Evolutionary conservation across 2,797 vertebrate species (phyloP).

Genomic region (Ceyx erithaca): DNA sequence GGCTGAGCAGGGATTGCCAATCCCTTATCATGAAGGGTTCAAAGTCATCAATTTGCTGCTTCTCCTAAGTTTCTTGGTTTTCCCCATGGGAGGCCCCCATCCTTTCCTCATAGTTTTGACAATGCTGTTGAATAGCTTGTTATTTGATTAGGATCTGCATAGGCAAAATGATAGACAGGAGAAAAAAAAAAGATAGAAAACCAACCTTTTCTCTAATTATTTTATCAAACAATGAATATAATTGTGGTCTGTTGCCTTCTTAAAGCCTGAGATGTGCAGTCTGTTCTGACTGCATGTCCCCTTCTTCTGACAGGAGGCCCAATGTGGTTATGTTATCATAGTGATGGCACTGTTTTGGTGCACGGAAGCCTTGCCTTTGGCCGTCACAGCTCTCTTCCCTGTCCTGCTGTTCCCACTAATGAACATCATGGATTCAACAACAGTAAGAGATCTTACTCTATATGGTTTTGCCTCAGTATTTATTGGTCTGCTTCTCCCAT

Average conservation of each 20-base stretch:
- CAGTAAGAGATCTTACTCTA: slow-evolving; percentile 55
- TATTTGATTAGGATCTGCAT: background rate
- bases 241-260: background rate
- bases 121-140: background rate
- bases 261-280: background rate
- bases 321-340: slow-evolving; percentile 88
- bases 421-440: slow-evolving; percentile 86
- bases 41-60: background rate
- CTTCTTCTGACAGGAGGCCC: slow-evolving; percentile 81
- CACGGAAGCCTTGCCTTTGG: slow-evolving; percentile 91
- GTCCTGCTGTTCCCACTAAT: slow-evolving; percentile 92
- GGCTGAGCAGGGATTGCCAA: background rate
- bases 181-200: background rate
- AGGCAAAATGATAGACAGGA: background rate
- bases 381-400: slow-evolving; percentile 89
- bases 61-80: background rate
- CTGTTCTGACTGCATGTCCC: background rate
- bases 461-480: background rate
- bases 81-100: accelerated
- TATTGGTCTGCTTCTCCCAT: background rate
- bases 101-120: background rate
- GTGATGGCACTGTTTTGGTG: slow-evolving; percentile 95
- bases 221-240: background rate
- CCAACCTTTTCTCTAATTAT: background rate
- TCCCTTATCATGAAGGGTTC: slow-evolving; percentile 5